These are phyloP conservation scores for Picus viridis DNA, from an alignment of 2,797 vertebrate species.

Conservation along the genomic window DNA sequence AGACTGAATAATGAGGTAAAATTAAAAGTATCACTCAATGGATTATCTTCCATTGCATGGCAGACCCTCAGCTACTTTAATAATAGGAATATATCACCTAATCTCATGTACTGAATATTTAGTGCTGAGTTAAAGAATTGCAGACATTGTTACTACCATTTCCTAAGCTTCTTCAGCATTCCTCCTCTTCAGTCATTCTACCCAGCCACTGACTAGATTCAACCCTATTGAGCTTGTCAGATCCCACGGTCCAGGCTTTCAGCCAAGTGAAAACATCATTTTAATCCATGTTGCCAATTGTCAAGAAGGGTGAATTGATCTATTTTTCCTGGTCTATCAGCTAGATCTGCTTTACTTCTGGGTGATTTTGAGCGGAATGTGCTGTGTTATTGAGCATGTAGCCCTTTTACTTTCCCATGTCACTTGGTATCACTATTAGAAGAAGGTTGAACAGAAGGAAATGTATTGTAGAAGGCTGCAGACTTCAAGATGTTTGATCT, in stretches of 20 bases:
- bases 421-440: background rate
- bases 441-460: background rate
- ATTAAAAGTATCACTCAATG: background rate
- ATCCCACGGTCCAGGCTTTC: background rate
- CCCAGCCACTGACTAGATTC: background rate
- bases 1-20: conserved; percentile 3
- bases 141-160: background rate
- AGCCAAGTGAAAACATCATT: background rate
- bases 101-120: background rate
- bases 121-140: background rate
- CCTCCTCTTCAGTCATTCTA: background rate
- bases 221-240: background rate
- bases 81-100: background rate
- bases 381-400: background rate
- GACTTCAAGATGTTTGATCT: background rate
- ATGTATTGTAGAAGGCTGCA: background rate
- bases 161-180: background rate
- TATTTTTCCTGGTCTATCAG: background rate
- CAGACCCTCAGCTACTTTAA: background rate
- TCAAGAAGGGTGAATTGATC: background rate
- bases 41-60: background rate
- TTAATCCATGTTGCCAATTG: background rate
- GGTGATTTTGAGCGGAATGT: background rate
- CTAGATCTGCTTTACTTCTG: background rate
- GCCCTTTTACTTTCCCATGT: background rate